These are phyloP conservation scores for Vultur gryphus DNA, from an alignment of 2,797 vertebrate genomes.

Conservation along the genomic window DNA sequence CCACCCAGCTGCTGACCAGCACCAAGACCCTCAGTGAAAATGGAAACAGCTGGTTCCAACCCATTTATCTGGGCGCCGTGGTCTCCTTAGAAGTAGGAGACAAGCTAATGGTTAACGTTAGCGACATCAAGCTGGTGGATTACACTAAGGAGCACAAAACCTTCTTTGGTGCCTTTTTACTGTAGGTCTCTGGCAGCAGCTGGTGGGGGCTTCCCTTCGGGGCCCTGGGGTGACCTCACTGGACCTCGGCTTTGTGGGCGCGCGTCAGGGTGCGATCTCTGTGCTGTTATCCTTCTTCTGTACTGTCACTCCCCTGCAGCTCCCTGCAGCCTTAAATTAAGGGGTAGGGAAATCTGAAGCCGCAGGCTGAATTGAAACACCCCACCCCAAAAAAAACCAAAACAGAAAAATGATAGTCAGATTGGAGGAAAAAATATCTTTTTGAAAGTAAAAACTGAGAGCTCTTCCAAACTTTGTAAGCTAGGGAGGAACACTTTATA, in stretches of 20 bases:
- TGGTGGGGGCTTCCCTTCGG: neutral
- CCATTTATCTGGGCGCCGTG: slow-evolving; percentile 74
- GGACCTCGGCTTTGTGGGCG: neutral
- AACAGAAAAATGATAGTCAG: neutral
- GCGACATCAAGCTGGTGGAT: slow-evolving; percentile 72
- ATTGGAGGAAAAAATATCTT: neutral
- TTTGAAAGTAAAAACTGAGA: neutral
- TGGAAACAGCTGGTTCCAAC: slow-evolving; percentile 62
- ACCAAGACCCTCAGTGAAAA: slow-evolving; percentile 68
- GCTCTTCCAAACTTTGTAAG: neutral
- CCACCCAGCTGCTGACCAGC: slow-evolving; percentile 69
- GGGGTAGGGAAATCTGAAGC: neutral
- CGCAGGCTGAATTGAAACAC: neutral
- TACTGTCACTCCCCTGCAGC: neutral
- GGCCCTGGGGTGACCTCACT: neutral
- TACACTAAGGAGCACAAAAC: slow-evolving; percentile 77
- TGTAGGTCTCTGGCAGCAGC: slow-evolving; percentile 34
- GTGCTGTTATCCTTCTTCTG: neutral
- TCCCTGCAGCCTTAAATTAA: neutral
- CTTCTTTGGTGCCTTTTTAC: slow-evolving; percentile 77
- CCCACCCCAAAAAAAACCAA: too few relatives aligned
- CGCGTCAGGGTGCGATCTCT: neutral
- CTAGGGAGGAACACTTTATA: neutral
- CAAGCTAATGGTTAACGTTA: slow-evolving; percentile 76
- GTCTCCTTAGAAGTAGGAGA: slow-evolving; percentile 72